A percentile compares a stretch with the other conserved stretches of the same genome.
These are phyloP conservation scores for Coenonympha arcania DNA, from an alignment of 2,888 invertebrate genomes.

Conservation along the genomic window DNA sequence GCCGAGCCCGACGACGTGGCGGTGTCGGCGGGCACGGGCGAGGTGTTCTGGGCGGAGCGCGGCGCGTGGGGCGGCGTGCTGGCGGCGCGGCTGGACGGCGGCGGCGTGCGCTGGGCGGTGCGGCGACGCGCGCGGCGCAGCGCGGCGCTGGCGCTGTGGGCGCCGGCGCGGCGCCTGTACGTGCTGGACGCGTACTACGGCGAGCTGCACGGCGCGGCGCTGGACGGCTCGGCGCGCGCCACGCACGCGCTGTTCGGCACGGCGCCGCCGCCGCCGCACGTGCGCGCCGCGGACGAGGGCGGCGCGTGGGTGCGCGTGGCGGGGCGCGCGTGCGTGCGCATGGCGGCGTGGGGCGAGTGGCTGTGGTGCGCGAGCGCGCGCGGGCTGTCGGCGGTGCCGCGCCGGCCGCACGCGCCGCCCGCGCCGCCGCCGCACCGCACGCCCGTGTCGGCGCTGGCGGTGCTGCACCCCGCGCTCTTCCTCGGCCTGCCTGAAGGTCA, in stretches of 20 bases:
- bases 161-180: constrained; percentile 82
- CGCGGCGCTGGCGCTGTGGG: constrained; percentile 83
- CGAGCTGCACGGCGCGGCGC: constrained; percentile 78
- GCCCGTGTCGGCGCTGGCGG: constrained; percentile 33
- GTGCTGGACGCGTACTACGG: constrained; percentile 88
- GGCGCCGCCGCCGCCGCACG: constrained; percentile 25
- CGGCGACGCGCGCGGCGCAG: constrained; percentile 80
- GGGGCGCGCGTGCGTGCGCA: constrained; percentile 40
- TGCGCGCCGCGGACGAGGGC: constrained; percentile 3
- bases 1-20: constrained; percentile 73
- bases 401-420: constrained; percentile 30
- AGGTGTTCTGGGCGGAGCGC: constrained; percentile 83
- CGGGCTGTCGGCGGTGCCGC: constrained; percentile 45
- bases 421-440: constrained; percentile 32
- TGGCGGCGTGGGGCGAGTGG: constrained; percentile 55
- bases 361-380: constrained; percentile 53
- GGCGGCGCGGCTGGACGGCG: constrained; percentile 79
- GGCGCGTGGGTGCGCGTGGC: constrained; percentile 21
- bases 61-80: constrained; percentile 78
- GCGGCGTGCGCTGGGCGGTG: constrained; percentile 68
- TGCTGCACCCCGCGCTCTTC: constrained; percentile 41
- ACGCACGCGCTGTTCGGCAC: constrained; percentile 41
- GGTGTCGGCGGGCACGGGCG: constrained; percentile 13
- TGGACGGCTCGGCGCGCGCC: constrained; percentile 79
- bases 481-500: constrained; percentile 28